These are phyloP conservation scores for Otus sunia DNA, from an alignment of 2,113 vertebrate species.

Conservation along the genomic window DNA sequence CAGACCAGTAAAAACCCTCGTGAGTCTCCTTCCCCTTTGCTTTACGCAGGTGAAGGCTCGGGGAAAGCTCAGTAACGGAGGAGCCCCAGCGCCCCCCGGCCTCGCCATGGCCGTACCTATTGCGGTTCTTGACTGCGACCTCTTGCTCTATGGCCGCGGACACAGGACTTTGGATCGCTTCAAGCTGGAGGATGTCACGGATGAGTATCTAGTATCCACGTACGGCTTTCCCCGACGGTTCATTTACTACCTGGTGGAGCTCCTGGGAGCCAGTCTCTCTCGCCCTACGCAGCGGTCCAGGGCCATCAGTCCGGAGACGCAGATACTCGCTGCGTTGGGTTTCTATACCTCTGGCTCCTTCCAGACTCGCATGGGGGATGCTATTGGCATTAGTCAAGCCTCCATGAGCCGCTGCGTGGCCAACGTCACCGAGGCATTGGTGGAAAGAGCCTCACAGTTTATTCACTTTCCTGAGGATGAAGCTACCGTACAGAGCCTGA, in stretches of 20 bases:
- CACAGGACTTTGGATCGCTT: constrained; percentile 93
- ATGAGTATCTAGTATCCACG: constrained; percentile 84
- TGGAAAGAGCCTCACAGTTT: constrained; percentile 89
- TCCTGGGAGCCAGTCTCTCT: constrained; percentile 83
- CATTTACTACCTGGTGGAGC: constrained; percentile 90
- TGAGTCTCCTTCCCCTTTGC: neutral
- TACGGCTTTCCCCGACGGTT: constrained; percentile 94
- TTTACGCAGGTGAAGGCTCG: neutral
- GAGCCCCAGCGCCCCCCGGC: neutral
- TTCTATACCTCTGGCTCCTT: constrained; percentile 96
- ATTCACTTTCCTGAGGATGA: constrained; percentile 84
- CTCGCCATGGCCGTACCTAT: constrained; percentile 87
- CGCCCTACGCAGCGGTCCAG: constrained; percentile 91
- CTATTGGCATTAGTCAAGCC: constrained; percentile 96
- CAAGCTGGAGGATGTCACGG: constrained; percentile 88
- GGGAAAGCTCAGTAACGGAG: neutral
- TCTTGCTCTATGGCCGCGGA: constrained; percentile 91
- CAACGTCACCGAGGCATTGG: constrained; percentile 91
- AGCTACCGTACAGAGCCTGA: constrained; percentile 77
- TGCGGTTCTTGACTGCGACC: constrained; percentile 91
- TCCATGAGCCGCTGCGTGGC: constrained; percentile 97
- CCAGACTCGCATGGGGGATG: constrained; percentile 95
- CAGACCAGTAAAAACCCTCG: neutral
- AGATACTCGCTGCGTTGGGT: constrained; percentile 94
- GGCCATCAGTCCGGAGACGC: constrained; percentile 94